Percentiles rank a stretch among this genome's conserved stretches.
These are phyloP conservation scores for Strigamia maritima DNA, from an alignment of 2,888 invertebrate species.

Conservation along the genomic window DNA sequence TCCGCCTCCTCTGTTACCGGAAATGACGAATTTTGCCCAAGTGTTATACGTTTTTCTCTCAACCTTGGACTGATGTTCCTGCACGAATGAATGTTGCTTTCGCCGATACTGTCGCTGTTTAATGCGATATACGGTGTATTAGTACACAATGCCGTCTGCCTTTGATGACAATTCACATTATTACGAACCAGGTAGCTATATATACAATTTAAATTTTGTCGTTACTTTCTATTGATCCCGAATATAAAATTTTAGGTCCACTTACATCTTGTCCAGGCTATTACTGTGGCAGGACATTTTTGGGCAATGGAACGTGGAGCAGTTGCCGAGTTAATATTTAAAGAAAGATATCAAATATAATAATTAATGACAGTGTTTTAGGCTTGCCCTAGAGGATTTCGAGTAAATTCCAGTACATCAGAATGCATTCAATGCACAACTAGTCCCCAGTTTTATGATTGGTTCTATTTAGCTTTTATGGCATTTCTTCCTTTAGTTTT, in stretches of 20 bases:
- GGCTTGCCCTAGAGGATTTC: conserved; percentile 77
- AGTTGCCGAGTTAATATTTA: conserved; percentile 64
- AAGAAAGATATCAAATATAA: conserved; percentile 35
- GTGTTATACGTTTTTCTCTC: too few relatives aligned
- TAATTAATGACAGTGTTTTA: conserved; percentile 31
- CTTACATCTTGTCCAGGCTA: conserved; percentile 67
- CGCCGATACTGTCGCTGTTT: too few relatives aligned
- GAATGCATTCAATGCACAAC: conserved; percentile 74
- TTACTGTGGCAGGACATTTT: conserved; percentile 73
- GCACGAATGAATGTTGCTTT: too few relatives aligned
- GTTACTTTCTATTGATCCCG: neutral
- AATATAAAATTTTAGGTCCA: neutral
- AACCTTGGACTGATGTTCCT: too few relatives aligned
- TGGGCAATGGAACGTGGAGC: conserved; percentile 68
- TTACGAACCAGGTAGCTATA: neutral
- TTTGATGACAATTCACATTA: neutral
- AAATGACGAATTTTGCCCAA: too few relatives aligned
- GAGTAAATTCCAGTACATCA: conserved; percentile 63
- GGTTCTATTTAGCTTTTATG: conserved; percentile 93
- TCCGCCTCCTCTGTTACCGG: too few relatives aligned
- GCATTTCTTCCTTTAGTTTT: conserved; percentile 79
- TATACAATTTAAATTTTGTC: neutral
- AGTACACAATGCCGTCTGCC: neutral
- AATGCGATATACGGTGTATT: neutral
- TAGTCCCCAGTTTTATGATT: conserved; percentile 78